Conservation (phyloP, 2,888 invertebrate species). For the Galeruca laticollis region DNA sequence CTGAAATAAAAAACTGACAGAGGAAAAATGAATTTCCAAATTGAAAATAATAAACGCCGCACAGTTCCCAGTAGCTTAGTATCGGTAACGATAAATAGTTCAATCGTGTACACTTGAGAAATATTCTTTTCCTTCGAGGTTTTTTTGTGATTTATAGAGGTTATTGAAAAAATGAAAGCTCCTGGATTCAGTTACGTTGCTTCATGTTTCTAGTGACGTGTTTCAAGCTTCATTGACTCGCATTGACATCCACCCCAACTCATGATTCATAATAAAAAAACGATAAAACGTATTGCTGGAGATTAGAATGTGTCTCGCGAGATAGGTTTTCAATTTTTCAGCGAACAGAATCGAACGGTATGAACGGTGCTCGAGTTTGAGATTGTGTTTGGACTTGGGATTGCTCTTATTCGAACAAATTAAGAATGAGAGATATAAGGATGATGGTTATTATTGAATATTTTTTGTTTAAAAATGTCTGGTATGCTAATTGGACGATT, state of each 20-base stretch:
- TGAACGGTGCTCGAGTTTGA: slow-evolving; percentile 1
- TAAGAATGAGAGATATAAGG: not conserved
- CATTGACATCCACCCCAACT: slow-evolving; percentile 30
- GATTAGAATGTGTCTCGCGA: slow-evolving; percentile 36
- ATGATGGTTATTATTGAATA: too few species aligned
- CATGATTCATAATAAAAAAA: slow-evolving; percentile 35
- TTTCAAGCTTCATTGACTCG: slow-evolving; percentile 35
- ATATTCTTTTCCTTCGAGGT: not conserved
- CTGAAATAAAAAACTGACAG: not conserved
- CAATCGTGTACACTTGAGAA: not conserved
- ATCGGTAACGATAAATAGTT: not conserved
- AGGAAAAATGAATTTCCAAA: not conserved
- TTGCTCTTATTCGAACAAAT: not conserved
- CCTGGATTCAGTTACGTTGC: slow-evolving; percentile 21
- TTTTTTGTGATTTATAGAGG: slow-evolving; percentile 29
- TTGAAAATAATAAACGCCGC: not conserved
- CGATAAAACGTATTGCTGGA: slow-evolving; percentile 34
- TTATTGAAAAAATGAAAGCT: slow-evolving; percentile 28
- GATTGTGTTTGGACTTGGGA: not conserved
- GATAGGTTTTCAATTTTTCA: slow-evolving; percentile 39
- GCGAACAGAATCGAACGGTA: slow-evolving; percentile 13
- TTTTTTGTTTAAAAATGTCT: too few species aligned
- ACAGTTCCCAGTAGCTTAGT: not conserved
- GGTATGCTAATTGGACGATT: too few species aligned
- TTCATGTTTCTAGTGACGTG: slow-evolving; percentile 34